Evolutionary conservation across 1,140 invertebrate species (phyloP), one percentile per base, ranked within the genome.

Genomic region (Heliothis virescens): DNA sequence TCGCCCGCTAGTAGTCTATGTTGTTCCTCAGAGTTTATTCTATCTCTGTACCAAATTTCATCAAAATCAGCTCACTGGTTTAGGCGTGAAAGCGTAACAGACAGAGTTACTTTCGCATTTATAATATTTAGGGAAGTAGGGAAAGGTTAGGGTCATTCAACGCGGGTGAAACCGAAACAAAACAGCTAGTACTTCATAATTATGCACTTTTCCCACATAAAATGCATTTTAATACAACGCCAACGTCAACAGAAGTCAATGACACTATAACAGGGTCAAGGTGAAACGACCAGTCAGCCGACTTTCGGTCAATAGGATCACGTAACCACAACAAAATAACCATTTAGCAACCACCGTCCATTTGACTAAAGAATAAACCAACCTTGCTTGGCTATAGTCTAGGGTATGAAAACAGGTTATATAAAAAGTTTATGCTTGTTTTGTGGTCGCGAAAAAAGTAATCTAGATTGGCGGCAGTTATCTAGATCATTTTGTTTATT

Each of bases 271-370:
- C 10, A 29, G 50, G 41, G 63, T 67, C 63, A 67, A 67, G 63
- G 63, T 18, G 13, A 16, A 4, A 0, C 63, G 47, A 21, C 41
- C 63, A 67, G 63, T 67, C 63, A 67, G 21, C 41, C 41, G 18
- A 67, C 63, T 67, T 67, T 67, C 63, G 16, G 47, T 41, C 63
- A 67, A 67, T 67, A 67, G 50, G n/a, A 67, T 48, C 63, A 67
- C 63, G 63, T 67, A 60, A 60, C 57, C 63, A 11, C 29, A 48
- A 10, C 9, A 41, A 63, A n/a, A 63, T 41, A 16, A 41, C 60
- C 41, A n/a, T 67, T 67, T 67, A 48, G 63, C 63, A 67, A 67
- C 41, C 41, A 13, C 29, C 18, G 47, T 41, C 62, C 18, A 67
- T 67, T 67, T 67, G 16, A 67, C 48, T 67, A 67, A 67, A 67